Evolutionary conservation across 2,888 invertebrate species (phyloP), one percentile per base, ranked within the genome.

Genomic region (Chesias legatella): DNA sequence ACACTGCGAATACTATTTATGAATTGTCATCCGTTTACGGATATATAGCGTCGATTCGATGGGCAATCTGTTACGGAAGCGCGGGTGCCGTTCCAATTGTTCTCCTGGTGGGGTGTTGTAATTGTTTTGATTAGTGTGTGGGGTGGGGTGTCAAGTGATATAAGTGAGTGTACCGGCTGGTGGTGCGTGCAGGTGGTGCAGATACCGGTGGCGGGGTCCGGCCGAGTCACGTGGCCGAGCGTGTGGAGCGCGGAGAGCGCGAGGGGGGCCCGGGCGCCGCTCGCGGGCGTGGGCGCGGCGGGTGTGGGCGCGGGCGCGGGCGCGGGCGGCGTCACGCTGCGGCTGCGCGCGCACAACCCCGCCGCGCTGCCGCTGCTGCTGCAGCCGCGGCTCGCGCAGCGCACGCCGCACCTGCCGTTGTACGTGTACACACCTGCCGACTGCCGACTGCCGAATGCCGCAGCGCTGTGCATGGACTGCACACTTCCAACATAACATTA

Each of bases 281-380:
- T 58, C 43, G 21, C 50, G 45, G 71, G 51, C 21, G 65, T 67
- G 58, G 65, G 59, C 33, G 68, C 93, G 68, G 68, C 93, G 68
- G 86, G 89, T 37, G 89, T 91, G 22, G 81, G 58, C 32, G 67
- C 93, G 69, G 86, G 89, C 35, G 90, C 91, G 68, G 86, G 89
- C 37, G 89, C 91, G 22, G 81, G 58, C 32, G 67, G 89, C 35
- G 90, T 91, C 24, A 82, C 91, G 60, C 89, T 91, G 67, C 91
- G 90, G 43, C 79, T 96, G 58, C 90, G 91, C 35, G 80, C 94
- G 54, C 89, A 91, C 67, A 97, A 96, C 88, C 95, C 96, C 21
- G 89, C 91, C 90, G 63, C 74, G 69, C 71, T 90, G 93, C 46
- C 96, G 44, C 80, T 95, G 43, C 88, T 95, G 60, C 96, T 96